phyloP scores from a whole-genome alignment of 2,113 vertebrate genomes.

The Brachypteracias leptosomus region DNA sequence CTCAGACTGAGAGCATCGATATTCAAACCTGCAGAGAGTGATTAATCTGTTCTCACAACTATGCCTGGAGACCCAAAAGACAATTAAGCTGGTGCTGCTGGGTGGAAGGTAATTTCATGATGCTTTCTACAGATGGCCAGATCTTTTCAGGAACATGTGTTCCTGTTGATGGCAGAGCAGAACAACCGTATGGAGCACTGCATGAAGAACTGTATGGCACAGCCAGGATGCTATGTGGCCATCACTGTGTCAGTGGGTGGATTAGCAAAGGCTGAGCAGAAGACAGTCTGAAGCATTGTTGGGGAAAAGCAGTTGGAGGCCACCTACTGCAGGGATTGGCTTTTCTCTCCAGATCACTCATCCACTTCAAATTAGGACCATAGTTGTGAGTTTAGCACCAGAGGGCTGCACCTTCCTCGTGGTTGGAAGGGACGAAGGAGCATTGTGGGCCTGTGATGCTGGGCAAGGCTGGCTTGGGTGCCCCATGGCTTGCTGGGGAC shows the following conservation, averaged over 20 bases:
- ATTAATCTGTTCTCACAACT: not conserved
- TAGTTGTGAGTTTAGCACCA: not conserved
- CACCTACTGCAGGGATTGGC: not conserved
- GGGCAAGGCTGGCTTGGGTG: not conserved
- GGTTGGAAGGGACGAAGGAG: not conserved
- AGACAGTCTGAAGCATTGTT: not conserved
- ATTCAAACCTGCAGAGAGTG: not conserved
- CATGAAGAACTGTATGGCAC: not conserved
- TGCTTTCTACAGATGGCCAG: not conserved
- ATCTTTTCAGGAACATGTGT: not conserved
- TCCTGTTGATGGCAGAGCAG: not conserved
- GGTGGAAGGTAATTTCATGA: not conserved
- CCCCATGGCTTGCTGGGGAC: not conserved
- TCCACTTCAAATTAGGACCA: not conserved
- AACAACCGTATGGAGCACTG: not conserved
- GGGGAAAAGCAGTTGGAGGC: not conserved
- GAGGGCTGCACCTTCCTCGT: not conserved
- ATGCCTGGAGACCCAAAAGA: not conserved
- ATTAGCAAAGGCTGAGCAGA: not conserved
- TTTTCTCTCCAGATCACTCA: not conserved
- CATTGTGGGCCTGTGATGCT: accelerated
- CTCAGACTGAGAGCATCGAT: not conserved
- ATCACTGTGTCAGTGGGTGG: not conserved
- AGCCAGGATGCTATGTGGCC: not conserved
- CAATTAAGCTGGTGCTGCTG: not conserved